A percentile compares a stretch with the other conserved stretches of the same genome.
These are phyloP conservation scores for Aspidiotus rigidus DNA, from an alignment of 2,888 invertebrate species.

Conservation along the genomic window DNA sequence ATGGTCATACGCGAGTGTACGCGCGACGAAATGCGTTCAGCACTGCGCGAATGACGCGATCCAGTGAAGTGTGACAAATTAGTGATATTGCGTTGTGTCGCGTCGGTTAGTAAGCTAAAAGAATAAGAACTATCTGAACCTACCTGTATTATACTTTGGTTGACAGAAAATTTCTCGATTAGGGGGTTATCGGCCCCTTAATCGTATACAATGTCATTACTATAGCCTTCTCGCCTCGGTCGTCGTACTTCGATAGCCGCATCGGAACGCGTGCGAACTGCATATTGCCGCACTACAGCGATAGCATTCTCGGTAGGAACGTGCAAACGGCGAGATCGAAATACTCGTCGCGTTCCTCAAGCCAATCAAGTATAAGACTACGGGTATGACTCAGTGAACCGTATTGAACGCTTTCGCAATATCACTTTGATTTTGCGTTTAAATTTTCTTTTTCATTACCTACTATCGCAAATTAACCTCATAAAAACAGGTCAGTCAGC, in stretches of 20 bases:
- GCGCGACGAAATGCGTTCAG: no score
- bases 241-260: neutral
- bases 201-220: constrained; percentile 19
- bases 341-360: neutral
- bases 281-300: no score
- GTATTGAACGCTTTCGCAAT: constrained; percentile 28
- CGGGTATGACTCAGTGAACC: constrained; percentile 27
- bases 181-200: constrained; percentile 9
- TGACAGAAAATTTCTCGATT: neutral
- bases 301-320: no score
- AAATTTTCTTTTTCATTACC: constrained; percentile 29
- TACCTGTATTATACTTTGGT: neutral
- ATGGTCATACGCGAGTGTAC: no score
- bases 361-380: constrained; percentile 2
- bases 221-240: constrained; percentile 3
- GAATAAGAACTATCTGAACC: no score
- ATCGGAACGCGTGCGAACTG: no score
- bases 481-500: constrained; percentile 2
- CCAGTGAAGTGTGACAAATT: no score
- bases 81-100: no score
- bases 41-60: no score
- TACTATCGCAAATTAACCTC: constrained; percentile 19
- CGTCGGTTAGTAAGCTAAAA: no score
- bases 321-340: no score
- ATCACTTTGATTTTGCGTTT: constrained; percentile 20